These are phyloP conservation scores for Drosophila orena DNA, from an alignment of 1,140 invertebrate species.

Conservation along the genomic window DNA sequence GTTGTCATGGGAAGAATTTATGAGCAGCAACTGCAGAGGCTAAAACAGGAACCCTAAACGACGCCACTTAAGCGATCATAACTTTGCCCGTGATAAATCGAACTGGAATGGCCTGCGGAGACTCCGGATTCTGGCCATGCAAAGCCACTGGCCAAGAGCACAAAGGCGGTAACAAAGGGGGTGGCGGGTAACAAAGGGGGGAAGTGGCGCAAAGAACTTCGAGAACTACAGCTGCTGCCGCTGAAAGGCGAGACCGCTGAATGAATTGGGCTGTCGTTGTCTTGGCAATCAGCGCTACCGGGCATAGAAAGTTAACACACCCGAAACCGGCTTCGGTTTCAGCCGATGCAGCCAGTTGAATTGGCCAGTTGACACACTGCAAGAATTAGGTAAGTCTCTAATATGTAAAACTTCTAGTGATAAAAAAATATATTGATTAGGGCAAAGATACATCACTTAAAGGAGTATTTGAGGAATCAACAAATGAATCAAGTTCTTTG, in stretches of 20 bases:
- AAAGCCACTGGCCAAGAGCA: conserved; percentile 34
- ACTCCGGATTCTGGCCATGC: conserved; percentile 49
- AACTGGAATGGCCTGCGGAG: conserved; percentile 66
- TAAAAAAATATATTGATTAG: no score
- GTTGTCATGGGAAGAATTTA: conserved; percentile 70
- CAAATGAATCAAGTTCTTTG: not conserved
- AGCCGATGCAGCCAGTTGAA: conserved; percentile 56
- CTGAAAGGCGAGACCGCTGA: conserved; percentile 61
- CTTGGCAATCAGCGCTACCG: conserved; percentile 76
- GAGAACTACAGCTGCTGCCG: conserved; percentile 51
- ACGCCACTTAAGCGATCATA: conserved; percentile 75
- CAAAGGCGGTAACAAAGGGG: conserved; percentile 1
- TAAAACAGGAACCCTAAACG: conserved; percentile 61
- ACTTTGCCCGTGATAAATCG: conserved; percentile 74
- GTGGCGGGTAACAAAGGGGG: no score
- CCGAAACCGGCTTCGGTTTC: conserved; percentile 76
- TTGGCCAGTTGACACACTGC: conserved; percentile 11
- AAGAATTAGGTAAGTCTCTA: not conserved
- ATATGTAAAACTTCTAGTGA: no score
- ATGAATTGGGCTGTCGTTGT: conserved; percentile 71
- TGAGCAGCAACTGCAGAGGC: conserved; percentile 47
- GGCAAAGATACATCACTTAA: no score
- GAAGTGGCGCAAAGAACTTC: conserved; percentile 22
- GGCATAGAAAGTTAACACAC: conserved; percentile 75
- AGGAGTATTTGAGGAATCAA: not conserved